Conservation (phyloP, 2,113 vertebrate species). For the Pagrus major region DNA sequence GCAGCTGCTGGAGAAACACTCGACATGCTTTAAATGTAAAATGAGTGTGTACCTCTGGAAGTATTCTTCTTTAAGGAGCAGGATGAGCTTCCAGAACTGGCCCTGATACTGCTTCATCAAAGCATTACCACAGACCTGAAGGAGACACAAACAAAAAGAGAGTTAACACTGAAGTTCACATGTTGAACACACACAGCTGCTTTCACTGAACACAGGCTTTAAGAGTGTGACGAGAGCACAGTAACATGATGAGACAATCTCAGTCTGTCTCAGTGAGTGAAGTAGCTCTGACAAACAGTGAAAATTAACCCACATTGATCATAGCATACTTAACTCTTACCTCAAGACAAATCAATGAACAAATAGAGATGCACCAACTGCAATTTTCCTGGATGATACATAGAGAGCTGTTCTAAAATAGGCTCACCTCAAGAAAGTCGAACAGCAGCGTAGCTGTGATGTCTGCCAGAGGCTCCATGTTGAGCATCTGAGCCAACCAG, state of each 20-base stretch:
- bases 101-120: slow-evolving; percentile 70
- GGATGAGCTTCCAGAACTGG: slow-evolving; percentile 79
- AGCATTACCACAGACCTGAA: slow-evolving; percentile 72
- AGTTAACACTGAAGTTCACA: neutral
- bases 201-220: neutral
- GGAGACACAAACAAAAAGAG: neutral
- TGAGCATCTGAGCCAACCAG: slow-evolving; percentile 94
- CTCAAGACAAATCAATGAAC: neutral
- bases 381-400: too few relatives aligned
- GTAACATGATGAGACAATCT: neutral
- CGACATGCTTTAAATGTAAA: too few relatives aligned
- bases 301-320: neutral
- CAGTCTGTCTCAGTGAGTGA: too few relatives aligned
- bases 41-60: slow-evolving; percentile 64
- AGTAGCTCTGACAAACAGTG: neutral
- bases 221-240: neutral
- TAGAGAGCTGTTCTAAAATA: neutral
- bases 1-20: neutral
- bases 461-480: slow-evolving; percentile 94
- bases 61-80: slow-evolving; percentile 73
- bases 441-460: slow-evolving; percentile 93
- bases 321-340: neutral
- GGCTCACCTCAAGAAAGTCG: slow-evolving; percentile 92
- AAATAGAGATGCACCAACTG: too few relatives aligned
- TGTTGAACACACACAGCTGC: neutral